Percentiles rank a stretch among this genome's conserved stretches.
Conservation (phyloP, 2,888 invertebrate genomes). For the Epistrophe eligans region DNA sequence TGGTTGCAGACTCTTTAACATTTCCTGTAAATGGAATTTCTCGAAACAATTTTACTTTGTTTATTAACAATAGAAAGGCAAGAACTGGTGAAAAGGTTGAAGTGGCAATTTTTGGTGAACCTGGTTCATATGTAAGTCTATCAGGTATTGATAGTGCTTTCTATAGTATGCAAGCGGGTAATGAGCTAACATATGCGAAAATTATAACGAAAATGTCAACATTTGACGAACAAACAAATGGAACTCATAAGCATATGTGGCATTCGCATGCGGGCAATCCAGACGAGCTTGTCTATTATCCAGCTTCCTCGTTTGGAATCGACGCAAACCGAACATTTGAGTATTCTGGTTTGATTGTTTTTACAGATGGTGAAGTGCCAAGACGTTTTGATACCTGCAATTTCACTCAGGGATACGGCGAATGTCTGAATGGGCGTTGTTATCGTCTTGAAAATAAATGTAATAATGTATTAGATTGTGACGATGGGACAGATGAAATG, state of each 20-base stretch:
- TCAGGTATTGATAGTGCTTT: constrained; percentile 95
- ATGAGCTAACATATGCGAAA: constrained; percentile 94
- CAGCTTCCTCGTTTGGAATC: constrained; percentile 95
- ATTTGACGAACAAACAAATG: constrained; percentile 94
- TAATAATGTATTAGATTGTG: constrained; percentile 91
- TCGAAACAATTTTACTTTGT: constrained; percentile 94
- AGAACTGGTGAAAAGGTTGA: constrained; percentile 97
- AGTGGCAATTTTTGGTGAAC: constrained; percentile 96
- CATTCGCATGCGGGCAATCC: constrained; percentile 92
- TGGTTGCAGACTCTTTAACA: constrained; percentile 96
- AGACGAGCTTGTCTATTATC: constrained; percentile 93
- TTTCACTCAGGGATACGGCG: constrained; percentile 88
- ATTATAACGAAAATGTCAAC: constrained; percentile 94
- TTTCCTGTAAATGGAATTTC: constrained; percentile 98
- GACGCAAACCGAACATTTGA: constrained; percentile 97
- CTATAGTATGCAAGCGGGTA: constrained; percentile 96
- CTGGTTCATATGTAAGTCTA: constrained; percentile 96
- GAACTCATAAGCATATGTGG: constrained; percentile 93
- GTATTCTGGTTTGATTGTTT: constrained; percentile 94
- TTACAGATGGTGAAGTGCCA: constrained; percentile 93
- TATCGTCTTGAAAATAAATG: constrained; percentile 91
- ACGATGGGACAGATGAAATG: constrained; percentile 93
- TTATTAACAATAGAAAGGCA: constrained; percentile 96
- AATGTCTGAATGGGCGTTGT: constrained; percentile 93
- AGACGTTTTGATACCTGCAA: constrained; percentile 89